phyloP scores from a whole-genome alignment of 1,140 invertebrate genomes.

The Sitobion miscanthi region DNA sequence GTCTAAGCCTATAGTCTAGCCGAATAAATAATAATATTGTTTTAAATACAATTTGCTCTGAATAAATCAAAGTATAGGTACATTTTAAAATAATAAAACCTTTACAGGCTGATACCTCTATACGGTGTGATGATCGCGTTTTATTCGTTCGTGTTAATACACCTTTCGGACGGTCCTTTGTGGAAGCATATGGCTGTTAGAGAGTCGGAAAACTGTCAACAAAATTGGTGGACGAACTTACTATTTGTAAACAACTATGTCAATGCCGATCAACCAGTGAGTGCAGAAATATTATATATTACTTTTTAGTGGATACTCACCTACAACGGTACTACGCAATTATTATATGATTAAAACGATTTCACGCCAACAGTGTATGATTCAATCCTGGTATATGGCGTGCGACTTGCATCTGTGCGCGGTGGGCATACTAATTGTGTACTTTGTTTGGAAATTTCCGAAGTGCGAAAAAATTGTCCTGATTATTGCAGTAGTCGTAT shows the following conservation, averaged over 20 bases:
- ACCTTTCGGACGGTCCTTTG: slow-evolving; percentile 72
- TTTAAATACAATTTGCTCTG: too few relatives aligned
- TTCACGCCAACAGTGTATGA: slow-evolving; percentile 65
- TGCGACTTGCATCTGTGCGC: slow-evolving; percentile 72
- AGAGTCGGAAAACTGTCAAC: slow-evolving; percentile 71
- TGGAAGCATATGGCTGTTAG: slow-evolving; percentile 69
- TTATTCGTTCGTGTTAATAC: slow-evolving; percentile 72
- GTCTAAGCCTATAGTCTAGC: too few relatives aligned
- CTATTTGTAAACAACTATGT: slow-evolving; percentile 87
- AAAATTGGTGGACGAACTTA: slow-evolving; percentile 84
- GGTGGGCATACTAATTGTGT: slow-evolving; percentile 58
- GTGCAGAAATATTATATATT: background rate
- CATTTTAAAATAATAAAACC: too few relatives aligned
- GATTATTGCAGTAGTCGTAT: background rate
- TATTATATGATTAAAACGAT: too few relatives aligned
- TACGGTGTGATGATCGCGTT: slow-evolving; percentile 73
- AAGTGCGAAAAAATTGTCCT: background rate
- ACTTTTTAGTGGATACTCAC: background rate
- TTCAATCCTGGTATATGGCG: slow-evolving; percentile 72
- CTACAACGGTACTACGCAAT: too few relatives aligned
- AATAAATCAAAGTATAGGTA: too few relatives aligned
- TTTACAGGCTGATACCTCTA: slow-evolving; percentile 71
- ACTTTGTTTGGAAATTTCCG: background rate
- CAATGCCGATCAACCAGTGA: slow-evolving; percentile 68
- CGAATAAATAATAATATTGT: too few relatives aligned